These are phyloP conservation scores for Clupea harengus DNA, from an alignment of 2,113 vertebrate species.

Conservation along the genomic window DNA sequence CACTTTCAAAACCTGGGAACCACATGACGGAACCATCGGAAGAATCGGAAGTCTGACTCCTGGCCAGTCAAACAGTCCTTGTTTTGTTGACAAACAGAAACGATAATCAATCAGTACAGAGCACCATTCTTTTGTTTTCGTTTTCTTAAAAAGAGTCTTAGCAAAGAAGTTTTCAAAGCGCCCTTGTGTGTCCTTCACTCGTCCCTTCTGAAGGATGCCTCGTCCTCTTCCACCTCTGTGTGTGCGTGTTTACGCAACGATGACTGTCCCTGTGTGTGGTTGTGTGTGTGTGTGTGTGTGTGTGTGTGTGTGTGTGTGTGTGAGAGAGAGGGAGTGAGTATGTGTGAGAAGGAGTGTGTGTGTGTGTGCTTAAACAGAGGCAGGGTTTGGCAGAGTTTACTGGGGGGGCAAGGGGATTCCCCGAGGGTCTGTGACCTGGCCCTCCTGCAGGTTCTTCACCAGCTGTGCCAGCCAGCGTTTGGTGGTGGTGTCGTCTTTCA, in stretches of 20 bases:
- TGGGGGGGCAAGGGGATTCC: slow-evolving; percentile 93
- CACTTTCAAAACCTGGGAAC: neutral
- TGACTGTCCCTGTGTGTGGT: no score
- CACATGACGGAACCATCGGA: neutral
- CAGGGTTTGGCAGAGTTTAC: slow-evolving; percentile 60
- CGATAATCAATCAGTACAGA: slow-evolving; percentile 18
- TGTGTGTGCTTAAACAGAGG: neutral
- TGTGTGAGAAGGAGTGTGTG: neutral
- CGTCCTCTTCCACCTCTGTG: neutral
- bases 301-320: neutral
- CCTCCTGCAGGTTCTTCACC: slow-evolving; percentile 97
- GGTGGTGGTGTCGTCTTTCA: slow-evolving; percentile 98
- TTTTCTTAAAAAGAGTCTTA: slow-evolving; percentile 24
- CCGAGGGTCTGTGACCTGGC: slow-evolving; percentile 92
- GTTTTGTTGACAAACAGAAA: slow-evolving; percentile 14
- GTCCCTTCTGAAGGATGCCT: slow-evolving; percentile 10
- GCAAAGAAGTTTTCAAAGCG: slow-evolving; percentile 39
- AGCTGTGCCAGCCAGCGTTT: slow-evolving; percentile 98
- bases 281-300: slow-evolving; percentile 25
- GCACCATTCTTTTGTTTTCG: slow-evolving; percentile 25
- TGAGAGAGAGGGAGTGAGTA: no score
- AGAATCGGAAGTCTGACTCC: slow-evolving; percentile 9
- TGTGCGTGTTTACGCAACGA: neutral
- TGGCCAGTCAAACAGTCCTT: slow-evolving; percentile 31
- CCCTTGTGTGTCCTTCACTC: slow-evolving; percentile 16